Conservation (phyloP, 2,113 vertebrate genomes). For the Bos javanicus region DNA sequence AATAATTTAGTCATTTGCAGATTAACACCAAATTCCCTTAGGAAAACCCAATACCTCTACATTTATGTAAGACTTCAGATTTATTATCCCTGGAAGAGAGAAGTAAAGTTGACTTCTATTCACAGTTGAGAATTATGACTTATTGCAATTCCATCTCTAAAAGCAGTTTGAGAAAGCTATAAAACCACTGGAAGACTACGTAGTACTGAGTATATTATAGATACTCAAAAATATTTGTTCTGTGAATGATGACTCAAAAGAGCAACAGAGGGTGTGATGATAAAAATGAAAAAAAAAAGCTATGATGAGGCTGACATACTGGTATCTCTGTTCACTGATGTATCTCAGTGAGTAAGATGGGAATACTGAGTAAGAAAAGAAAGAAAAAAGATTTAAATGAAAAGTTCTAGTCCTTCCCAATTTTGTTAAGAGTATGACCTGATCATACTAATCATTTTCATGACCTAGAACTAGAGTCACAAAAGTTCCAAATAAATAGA, state of each 20-base stretch:
- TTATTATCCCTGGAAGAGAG: neutral
- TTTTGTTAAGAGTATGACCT: neutral
- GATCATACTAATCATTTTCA: neutral
- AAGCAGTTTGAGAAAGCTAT: neutral
- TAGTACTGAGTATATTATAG: neutral
- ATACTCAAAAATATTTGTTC: neutral
- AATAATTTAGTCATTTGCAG: neutral
- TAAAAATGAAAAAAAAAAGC: neutral
- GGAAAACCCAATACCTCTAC: neutral
- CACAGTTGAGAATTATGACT: neutral
- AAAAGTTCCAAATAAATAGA: neutral
- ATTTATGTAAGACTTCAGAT: neutral
- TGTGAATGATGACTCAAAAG: neutral
- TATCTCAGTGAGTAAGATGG: neutral
- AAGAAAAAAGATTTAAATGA: neutral
- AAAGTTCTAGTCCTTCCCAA: neutral
- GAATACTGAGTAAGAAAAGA: neutral
- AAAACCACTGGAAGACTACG: neutral
- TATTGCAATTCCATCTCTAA: neutral
- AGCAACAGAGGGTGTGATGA: neutral
- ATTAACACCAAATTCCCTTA: neutral
- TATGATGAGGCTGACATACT: neutral
- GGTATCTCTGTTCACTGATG: neutral
- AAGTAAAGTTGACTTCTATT: neutral
- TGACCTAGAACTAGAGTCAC: neutral